These are phyloP conservation scores for Plecotus auritus DNA, from an alignment of 2,113 vertebrate species.

Conservation along the genomic window DNA sequence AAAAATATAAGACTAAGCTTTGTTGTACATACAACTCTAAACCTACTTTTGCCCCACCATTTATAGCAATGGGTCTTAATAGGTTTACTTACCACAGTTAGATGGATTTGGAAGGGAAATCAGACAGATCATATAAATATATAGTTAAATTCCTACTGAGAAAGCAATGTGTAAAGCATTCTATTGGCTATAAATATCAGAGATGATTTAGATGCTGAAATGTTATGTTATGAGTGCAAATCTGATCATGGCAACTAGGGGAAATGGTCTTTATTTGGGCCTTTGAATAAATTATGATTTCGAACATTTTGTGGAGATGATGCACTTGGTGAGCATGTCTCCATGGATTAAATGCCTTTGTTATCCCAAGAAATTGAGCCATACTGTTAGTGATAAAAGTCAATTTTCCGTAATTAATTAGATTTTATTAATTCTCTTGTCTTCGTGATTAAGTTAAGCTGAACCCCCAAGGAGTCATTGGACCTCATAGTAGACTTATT, in stretches of 20 bases:
- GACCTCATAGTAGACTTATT: background rate
- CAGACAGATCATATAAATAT: background rate
- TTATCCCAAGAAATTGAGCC: constrained; percentile 49
- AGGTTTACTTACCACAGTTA: background rate
- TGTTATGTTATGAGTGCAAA: background rate
- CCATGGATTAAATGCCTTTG: background rate
- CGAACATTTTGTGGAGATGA: background rate
- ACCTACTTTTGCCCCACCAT: background rate
- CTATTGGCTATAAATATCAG: background rate
- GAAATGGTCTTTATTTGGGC: background rate
- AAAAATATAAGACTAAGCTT: background rate
- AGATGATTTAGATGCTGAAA: background rate
- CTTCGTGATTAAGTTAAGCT: constrained; percentile 63
- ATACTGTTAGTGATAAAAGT: constrained; percentile 50
- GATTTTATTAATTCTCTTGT: constrained; percentile 53
- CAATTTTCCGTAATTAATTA: constrained; percentile 62
- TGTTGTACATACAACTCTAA: background rate
- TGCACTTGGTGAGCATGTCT: background rate
- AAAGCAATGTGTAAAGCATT: background rate
- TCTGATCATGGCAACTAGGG: background rate
- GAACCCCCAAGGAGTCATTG: constrained; percentile 45
- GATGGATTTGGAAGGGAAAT: background rate
- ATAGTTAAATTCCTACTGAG: background rate
- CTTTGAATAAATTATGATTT: background rate
- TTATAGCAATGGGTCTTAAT: background rate